These are phyloP conservation scores for Erebia palarica DNA, from an alignment of 2,888 invertebrate species.

Conservation along the genomic window DNA sequence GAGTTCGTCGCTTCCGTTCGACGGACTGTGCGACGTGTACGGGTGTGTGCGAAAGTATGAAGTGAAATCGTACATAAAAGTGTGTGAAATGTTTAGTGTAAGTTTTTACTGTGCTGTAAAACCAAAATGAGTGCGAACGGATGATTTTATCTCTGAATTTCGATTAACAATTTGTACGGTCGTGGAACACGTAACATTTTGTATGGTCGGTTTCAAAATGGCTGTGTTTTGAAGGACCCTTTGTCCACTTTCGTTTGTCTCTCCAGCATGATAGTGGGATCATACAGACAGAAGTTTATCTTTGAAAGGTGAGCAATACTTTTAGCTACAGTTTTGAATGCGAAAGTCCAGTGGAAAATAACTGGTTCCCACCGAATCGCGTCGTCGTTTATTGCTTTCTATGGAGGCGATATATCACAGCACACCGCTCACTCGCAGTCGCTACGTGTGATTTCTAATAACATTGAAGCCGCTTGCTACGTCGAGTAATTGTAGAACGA, in stretches of 20 bases:
- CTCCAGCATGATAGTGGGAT: slow-evolving; percentile 87
- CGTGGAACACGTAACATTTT: slow-evolving; percentile 78
- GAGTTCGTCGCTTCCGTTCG: slow-evolving; percentile 70
- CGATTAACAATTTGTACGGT: slow-evolving; percentile 60
- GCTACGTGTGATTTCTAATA: slow-evolving; percentile 78
- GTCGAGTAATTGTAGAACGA: slow-evolving; percentile 9
- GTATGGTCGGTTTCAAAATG: slow-evolving; percentile 85
- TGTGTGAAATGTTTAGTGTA: slow-evolving; percentile 82
- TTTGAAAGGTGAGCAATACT: slow-evolving; percentile 83
- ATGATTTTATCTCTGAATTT: slow-evolving; percentile 61
- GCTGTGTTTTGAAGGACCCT: slow-evolving; percentile 87
- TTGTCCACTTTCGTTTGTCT: slow-evolving; percentile 84
- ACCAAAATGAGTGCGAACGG: slow-evolving; percentile 80
- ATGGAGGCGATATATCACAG: slow-evolving; percentile 71
- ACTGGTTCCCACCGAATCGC: slow-evolving; percentile 69
- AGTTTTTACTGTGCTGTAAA: slow-evolving; percentile 75
- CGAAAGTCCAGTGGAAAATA: slow-evolving; percentile 68
- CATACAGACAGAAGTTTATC: slow-evolving; percentile 83
- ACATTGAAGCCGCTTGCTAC: slow-evolving; percentile 40
- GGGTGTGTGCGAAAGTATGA: slow-evolving; percentile 82
- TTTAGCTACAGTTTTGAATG: slow-evolving; percentile 52
- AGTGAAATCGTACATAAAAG: slow-evolving; percentile 79
- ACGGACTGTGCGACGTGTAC: slow-evolving; percentile 75
- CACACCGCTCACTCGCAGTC: slow-evolving; percentile 68
- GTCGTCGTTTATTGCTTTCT: slow-evolving; percentile 75